Evolutionary conservation across 2,888 invertebrate genomes (phyloP).

Genomic region (Eupeodes latifasciatus): DNA sequence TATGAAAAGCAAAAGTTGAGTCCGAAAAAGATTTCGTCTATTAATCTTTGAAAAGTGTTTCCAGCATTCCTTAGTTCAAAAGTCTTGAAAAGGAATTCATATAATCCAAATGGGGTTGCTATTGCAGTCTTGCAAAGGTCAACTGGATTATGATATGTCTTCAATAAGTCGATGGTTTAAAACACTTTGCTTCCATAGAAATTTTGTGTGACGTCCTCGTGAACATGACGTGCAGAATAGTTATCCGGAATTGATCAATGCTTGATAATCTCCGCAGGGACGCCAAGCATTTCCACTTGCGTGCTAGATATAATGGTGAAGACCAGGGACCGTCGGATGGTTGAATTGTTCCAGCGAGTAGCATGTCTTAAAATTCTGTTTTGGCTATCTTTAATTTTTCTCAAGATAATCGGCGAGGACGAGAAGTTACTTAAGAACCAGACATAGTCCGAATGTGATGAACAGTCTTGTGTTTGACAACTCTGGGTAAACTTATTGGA

Average conservation of each 20-base stretch:
- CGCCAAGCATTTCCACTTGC: neutral
- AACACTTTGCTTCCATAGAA: neutral
- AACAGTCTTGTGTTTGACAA: too few species aligned
- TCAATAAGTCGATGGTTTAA: slow-evolving; percentile 3
- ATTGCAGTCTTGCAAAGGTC: neutral
- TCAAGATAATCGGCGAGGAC: too few species aligned
- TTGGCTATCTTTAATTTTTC: too few species aligned
- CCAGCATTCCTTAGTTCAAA: slow-evolving; percentile 11
- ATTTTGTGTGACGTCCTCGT: neutral
- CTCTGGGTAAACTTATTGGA: too few species aligned
- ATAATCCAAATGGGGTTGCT: too few species aligned
- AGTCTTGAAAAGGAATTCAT: neutral
- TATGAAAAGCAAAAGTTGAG: neutral
- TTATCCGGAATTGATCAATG: neutral
- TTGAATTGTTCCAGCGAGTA: too few species aligned
- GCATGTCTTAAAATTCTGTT: too few species aligned
- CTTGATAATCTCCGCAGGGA: too few species aligned
- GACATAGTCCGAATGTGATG: too few species aligned
- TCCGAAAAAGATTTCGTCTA: neutral
- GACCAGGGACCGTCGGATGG: too few species aligned
- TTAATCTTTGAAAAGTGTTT: neutral
- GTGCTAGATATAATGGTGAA: neutral
- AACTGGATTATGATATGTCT: neutral
- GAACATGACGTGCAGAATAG: neutral
- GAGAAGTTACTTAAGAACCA: too few species aligned